Evolutionary conservation across 2,113 vertebrate genomes (phyloP), one percentile per base, ranked within the genome.

Genomic region (Myanophis thanlyinensis): DNA sequence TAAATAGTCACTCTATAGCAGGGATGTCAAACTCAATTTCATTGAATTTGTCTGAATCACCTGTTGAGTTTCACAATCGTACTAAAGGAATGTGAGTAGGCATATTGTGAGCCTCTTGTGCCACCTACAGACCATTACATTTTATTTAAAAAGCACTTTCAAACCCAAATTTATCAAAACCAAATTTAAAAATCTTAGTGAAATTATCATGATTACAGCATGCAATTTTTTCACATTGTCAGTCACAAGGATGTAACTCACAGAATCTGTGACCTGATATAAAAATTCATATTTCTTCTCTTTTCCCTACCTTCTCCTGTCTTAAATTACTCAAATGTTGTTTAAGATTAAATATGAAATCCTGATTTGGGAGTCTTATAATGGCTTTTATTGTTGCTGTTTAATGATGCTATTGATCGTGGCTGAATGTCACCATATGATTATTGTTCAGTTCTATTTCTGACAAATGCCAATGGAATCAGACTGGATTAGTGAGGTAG

Each of bases 401-500:
- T 89, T 9, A 87, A 30, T 91, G 11, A 9, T 12, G 0, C 53
- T 40, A 49, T 92, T 23, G 0, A 93, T 52, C 49, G 94, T 48
- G 93, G 12, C 47, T 95, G 93, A 90, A 94, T 94, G n/a, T 12
- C 80, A 92, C 85, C 52, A 94, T 90, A 93, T 94, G 90, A 93
- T 96, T 92, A 73, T 85, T 84, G 54, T 30, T 92, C 85, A 93
- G 87, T 88, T 62, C 94, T 47, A 91, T 44, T 95, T 93, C 92
- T 93, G 93, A 89, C 87, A 89, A 90, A 90, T 27, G 73, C n/a
- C 93, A 92, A 15, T 91, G 54, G 52, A 90, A 90, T 86, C 93
- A 35, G 62, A 54, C 92, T 95, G 96, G 95, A 91, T 96, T 96
- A 95, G 93, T 96, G 95, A 96, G 93, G 94, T 96, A 91, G 91